Evolutionary conservation across 1,140 invertebrate species (phyloP).

Genomic region (Drosophila pallidifrons): DNA sequence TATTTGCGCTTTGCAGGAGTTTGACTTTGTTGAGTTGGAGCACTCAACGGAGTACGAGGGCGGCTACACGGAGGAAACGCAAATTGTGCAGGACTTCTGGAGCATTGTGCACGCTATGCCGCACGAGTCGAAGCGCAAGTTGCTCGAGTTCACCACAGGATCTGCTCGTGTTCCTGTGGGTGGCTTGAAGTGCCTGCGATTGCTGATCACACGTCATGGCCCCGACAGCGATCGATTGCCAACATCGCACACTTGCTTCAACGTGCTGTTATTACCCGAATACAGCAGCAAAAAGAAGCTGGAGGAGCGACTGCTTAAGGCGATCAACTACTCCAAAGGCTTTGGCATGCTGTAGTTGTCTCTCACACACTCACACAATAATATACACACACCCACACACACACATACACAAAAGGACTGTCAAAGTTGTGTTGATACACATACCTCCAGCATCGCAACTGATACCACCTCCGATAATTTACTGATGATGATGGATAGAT

Average conservation of each 20-base stretch:
- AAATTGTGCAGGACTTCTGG: constrained; percentile 97
- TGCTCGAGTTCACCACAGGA: constrained; percentile 97
- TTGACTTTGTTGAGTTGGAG: constrained; percentile 95
- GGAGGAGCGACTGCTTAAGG: constrained; percentile 94
- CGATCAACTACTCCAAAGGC: constrained; percentile 95
- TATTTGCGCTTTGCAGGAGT: constrained; percentile 86
- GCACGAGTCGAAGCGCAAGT: constrained; percentile 94
- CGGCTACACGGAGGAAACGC: constrained; percentile 93
- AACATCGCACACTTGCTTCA: constrained; percentile 98
- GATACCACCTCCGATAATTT: constrained; percentile 69
- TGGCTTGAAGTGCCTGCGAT: constrained; percentile 94
- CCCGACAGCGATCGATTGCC: constrained; percentile 92
- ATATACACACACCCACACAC: too few relatives aligned
- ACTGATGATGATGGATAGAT: constrained; percentile 27
- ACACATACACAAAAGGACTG: constrained; percentile 9
- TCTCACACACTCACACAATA: neutral
- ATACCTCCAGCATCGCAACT: constrained; percentile 66
- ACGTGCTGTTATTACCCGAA: constrained; percentile 96
- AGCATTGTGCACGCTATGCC: constrained; percentile 95
- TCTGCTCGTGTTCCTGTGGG: constrained; percentile 97
- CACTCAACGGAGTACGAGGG: constrained; percentile 97
- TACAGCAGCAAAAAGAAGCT: constrained; percentile 94
- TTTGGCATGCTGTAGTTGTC: constrained; percentile 92
- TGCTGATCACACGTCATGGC: constrained; percentile 92
- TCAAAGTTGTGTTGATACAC: constrained; percentile 11